Evolutionary conservation across 2,113 vertebrate species (phyloP).

Genomic region (Egretta garzetta): DNA sequence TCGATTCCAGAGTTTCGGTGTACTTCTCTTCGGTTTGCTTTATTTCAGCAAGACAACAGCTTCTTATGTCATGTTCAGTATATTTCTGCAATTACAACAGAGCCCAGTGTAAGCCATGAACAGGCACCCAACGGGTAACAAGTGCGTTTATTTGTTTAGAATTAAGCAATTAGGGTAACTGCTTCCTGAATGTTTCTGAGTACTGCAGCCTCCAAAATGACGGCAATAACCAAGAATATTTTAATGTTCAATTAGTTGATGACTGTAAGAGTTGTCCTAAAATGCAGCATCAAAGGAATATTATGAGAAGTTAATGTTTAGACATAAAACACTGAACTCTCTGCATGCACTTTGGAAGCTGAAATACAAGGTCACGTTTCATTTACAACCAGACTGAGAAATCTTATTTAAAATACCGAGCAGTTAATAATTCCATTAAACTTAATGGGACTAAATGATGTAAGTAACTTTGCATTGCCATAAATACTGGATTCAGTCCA

Average conservation of each 20-base stretch:
- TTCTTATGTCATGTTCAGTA: conserved; percentile 91
- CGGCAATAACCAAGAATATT: neutral
- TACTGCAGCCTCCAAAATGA: neutral
- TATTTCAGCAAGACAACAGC: conserved; percentile 94
- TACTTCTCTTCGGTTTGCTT: conserved; percentile 98
- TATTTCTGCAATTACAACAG: conserved; percentile 83
- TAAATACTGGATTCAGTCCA: neutral
- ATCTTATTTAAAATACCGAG: neutral
- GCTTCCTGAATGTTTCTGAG: conserved; percentile 14
- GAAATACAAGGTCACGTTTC: neutral
- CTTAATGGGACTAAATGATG: neutral
- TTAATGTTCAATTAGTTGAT: conserved; percentile 23
- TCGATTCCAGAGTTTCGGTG: conserved; percentile 94
- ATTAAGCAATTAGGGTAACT: conserved; percentile 29
- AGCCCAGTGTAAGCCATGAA: conserved; percentile 42
- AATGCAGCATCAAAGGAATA: conserved; percentile 10
- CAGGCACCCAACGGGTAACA: conserved; percentile 3
- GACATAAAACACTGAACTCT: neutral
- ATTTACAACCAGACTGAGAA: neutral
- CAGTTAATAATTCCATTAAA: conserved; percentile 14
- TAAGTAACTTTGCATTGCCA: neutral
- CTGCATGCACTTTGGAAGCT: neutral
- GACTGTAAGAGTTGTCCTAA: neutral
- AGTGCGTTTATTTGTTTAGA: conserved; percentile 28
- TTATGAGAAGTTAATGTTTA: conserved; percentile 19